A percentile compares a stretch with the other conserved stretches of the same genome.
Conservation (phyloP, 2,113 vertebrate genomes). For the Cochlearius cochlearius region DNA sequence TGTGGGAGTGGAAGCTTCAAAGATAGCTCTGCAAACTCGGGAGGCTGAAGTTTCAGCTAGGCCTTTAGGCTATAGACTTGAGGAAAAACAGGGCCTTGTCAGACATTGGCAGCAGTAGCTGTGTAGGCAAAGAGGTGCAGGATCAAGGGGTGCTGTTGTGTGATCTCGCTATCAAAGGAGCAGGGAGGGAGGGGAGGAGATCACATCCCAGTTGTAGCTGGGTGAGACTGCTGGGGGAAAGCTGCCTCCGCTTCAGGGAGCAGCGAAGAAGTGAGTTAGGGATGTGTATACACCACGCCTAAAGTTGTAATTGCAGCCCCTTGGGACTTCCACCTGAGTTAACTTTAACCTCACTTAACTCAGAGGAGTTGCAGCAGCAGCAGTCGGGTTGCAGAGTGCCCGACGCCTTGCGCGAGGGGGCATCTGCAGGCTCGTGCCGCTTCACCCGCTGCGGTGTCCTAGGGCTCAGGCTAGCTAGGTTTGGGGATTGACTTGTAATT, state of each 20-base stretch:
- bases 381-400: background rate
- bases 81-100: background rate
- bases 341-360: background rate
- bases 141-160: background rate
- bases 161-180: background rate
- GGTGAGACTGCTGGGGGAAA: background rate
- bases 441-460: background rate
- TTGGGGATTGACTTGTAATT: background rate
- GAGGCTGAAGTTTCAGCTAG: background rate
- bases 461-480: background rate
- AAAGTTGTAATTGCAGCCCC: background rate
- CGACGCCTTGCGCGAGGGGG: fast-evolving
- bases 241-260: background rate
- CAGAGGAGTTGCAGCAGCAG: background rate
- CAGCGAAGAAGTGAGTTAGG: background rate
- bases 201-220: background rate
- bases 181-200: background rate
- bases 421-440: fast-evolving
- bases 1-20: background rate
- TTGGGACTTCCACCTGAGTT: background rate
- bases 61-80: background rate
- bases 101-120: background rate
- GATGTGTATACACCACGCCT: fast-evolving
- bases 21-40: background rate
- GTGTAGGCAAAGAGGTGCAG: background rate